Conservation (phyloP, 2,888 invertebrate genomes). For the Emmelina monodactyla region DNA sequence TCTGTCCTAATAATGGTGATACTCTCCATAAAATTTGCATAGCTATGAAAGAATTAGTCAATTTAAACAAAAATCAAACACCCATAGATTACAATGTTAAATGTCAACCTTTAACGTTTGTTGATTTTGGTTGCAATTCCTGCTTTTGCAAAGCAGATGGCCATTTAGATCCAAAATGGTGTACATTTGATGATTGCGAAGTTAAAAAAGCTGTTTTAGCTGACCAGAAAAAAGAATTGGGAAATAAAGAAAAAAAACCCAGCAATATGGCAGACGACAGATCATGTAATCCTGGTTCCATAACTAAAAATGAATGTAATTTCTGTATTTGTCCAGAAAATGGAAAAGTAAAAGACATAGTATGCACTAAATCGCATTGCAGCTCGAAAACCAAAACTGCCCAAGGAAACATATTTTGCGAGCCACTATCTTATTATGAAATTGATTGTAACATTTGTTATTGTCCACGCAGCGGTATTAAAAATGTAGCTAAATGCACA, state of each 20-base stretch:
- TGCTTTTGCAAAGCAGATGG: slow-evolving; percentile 49
- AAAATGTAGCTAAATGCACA: slow-evolving; percentile 51
- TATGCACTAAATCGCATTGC: slow-evolving; percentile 43
- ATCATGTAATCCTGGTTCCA: slow-evolving; percentile 42
- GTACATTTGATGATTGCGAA: slow-evolving; percentile 47
- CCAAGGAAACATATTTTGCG: slow-evolving; percentile 26
- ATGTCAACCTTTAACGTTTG: slow-evolving; percentile 43
- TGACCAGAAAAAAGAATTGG: slow-evolving; percentile 19
- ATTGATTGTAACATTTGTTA: slow-evolving; percentile 55
- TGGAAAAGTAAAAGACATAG: slow-evolving; percentile 28
- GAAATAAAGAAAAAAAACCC: slow-evolving; percentile 12
- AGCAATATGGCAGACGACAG: slow-evolving; percentile 10
- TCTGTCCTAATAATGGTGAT: slow-evolving; percentile 35
- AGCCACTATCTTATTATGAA: slow-evolving; percentile 41
- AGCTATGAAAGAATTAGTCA: slow-evolving; percentile 16
- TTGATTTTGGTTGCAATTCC: slow-evolving; percentile 48
- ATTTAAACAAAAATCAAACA: background rate
- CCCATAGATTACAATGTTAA: slow-evolving; percentile 23
- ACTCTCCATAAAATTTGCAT: slow-evolving; percentile 32
- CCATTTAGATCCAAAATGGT: slow-evolving; percentile 46
- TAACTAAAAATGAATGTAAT: slow-evolving; percentile 42
- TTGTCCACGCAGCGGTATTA: slow-evolving; percentile 46
- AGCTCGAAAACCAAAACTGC: slow-evolving; percentile 14
- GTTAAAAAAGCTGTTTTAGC: slow-evolving; percentile 29
- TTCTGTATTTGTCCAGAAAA: slow-evolving; percentile 48